phyloP scores from a whole-genome alignment of 2,113 vertebrate genomes.

The Sisor rabdophorus region DNA sequence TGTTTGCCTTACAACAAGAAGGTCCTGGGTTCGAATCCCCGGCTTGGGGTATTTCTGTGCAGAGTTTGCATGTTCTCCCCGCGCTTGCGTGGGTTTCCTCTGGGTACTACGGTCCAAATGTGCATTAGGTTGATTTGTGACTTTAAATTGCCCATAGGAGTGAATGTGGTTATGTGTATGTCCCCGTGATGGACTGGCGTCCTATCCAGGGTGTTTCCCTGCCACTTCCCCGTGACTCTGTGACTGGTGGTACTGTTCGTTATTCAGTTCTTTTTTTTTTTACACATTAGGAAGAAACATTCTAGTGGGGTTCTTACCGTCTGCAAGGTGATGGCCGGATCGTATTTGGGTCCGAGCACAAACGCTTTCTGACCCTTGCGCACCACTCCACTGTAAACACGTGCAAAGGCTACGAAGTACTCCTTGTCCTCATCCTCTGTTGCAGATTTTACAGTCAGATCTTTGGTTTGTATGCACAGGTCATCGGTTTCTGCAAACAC shows the following conservation, averaged over 20 bases:
- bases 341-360: constrained; percentile 92
- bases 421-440: constrained; percentile 68
- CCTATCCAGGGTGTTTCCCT: no score
- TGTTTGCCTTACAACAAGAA: no score
- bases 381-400: constrained; percentile 85
- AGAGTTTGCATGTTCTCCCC: no score
- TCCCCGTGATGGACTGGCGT: no score
- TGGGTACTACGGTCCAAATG: no score
- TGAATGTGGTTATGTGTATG: no score
- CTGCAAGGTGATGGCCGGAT: constrained; percentile 74
- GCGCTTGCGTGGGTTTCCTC: no score
- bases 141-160: no score
- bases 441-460: constrained; percentile 47
- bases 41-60: no score
- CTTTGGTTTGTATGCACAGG: constrained; percentile 56
- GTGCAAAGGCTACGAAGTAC: constrained; percentile 86
- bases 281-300: not conserved
- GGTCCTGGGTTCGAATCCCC: no score
- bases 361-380: constrained; percentile 81
- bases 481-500: constrained; percentile 18
- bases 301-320: constrained; percentile 63
- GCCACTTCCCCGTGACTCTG: no score
- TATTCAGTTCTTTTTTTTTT: not conserved
- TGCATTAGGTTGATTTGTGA: no score
- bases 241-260: not conserved